These are phyloP conservation scores for Dolichallabes microphthalmus DNA, from an alignment of 2,113 vertebrate species.

Conservation along the genomic window DNA sequence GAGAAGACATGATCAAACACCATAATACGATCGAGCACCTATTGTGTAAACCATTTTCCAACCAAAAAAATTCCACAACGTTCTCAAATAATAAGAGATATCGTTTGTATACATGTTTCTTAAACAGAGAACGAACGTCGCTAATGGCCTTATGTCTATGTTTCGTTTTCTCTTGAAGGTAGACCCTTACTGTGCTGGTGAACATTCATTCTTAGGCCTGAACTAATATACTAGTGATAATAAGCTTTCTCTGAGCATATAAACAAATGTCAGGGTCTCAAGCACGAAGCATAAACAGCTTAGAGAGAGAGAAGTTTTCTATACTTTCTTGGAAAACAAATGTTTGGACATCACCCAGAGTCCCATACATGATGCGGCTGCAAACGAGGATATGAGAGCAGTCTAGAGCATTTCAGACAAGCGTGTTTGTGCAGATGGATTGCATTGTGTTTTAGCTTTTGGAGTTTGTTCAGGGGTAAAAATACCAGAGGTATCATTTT, in stretches of 20 bases:
- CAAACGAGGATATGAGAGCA: constrained; percentile 37
- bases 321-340: constrained; percentile 45
- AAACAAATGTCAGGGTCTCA: background rate
- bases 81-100: background rate
- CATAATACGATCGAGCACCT: background rate
- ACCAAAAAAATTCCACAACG: background rate
- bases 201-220: background rate
- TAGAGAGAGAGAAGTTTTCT: background rate
- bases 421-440: background rate
- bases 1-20: background rate
- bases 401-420: constrained; percentile 3
- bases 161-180: background rate
- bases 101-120: background rate
- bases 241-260: constrained; percentile 7
- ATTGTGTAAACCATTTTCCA: background rate
- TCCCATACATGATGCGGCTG: constrained; percentile 18
- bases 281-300: constrained; percentile 4
- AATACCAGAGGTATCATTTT: background rate
- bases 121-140: background rate
- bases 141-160: background rate
- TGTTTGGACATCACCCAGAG: constrained; percentile 41
- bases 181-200: background rate
- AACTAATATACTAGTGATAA: background rate
- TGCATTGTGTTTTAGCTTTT: background rate
- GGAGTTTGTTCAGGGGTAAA: background rate